Conservation (phyloP, 1,140 invertebrate genomes). For the Drosophila oshimai region DNA sequence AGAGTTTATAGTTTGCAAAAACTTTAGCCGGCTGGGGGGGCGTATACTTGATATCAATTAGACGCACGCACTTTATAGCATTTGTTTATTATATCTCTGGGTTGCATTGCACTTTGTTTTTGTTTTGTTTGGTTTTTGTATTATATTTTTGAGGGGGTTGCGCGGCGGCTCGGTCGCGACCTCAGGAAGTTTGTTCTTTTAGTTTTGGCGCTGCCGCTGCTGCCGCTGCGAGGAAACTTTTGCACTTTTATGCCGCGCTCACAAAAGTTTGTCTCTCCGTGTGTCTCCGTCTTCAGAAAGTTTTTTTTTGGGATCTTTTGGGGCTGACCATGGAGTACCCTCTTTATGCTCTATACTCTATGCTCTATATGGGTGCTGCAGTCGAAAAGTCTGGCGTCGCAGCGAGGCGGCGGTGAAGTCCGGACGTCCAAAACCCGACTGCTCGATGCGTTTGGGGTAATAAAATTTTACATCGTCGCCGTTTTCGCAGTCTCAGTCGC, state of each 20-base stretch:
- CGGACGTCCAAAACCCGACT: slow-evolving; percentile 80
- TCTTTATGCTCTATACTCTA: background rate
- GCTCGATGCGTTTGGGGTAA: slow-evolving; percentile 79
- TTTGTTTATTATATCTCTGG: slow-evolving; percentile 2
- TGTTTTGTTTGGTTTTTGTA: slow-evolving; percentile 5
- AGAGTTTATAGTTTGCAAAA: background rate
- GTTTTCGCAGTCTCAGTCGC: slow-evolving; percentile 9
- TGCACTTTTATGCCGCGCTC: slow-evolving; percentile 8
- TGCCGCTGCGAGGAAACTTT: slow-evolving; percentile 48
- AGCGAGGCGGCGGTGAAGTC: slow-evolving; percentile 70
- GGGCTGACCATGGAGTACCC: background rate
- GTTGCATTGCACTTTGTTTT: slow-evolving; percentile 13
- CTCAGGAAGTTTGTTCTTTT: slow-evolving; percentile 26
- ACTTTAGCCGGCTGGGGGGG: slow-evolving; percentile 10
- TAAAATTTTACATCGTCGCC: slow-evolving; percentile 75
- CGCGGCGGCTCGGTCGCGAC: background rate
- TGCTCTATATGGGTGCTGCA: slow-evolving; percentile 18
- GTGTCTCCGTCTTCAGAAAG: slow-evolving; percentile 12
- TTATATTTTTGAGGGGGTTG: background rate
- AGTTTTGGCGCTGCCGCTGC: too few relatives aligned
- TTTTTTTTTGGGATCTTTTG: slow-evolving; percentile 9
- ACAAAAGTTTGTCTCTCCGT: slow-evolving; percentile 11
- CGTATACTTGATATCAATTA: slow-evolving; percentile 65
- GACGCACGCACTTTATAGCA: slow-evolving; percentile 46
- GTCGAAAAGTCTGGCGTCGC: slow-evolving; percentile 53